phyloP scores from a whole-genome alignment of 1,140 invertebrate species.

The Microplitis mediator region DNA sequence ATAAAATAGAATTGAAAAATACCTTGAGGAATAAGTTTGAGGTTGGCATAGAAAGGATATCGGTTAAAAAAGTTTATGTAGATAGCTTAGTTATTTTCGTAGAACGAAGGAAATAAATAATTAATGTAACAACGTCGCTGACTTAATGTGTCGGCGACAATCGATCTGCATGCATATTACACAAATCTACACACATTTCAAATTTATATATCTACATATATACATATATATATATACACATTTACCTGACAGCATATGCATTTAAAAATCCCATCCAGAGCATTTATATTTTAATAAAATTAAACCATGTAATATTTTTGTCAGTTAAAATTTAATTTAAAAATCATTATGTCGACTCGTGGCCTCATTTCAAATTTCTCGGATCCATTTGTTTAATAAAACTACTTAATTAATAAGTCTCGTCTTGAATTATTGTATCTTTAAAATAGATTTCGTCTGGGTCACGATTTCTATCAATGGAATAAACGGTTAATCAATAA shows the following conservation, averaged over 20 bases:
- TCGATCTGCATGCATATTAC: background rate
- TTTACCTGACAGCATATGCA: too few species aligned
- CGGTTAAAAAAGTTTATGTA: background rate
- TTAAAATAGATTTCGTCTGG: constrained; percentile 20
- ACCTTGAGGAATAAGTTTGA: too few species aligned
- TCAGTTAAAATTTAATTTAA: background rate
- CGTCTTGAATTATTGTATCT: constrained; percentile 3
- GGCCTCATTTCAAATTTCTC: too few species aligned
- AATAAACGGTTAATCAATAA: background rate
- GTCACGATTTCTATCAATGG: constrained; percentile 19
- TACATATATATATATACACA: too few species aligned
- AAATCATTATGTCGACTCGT: background rate
- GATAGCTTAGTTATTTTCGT: background rate
- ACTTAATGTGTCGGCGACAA: background rate
- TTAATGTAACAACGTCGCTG: background rate
- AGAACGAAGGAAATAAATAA: background rate
- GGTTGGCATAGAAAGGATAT: too few species aligned
- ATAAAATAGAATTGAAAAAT: too few species aligned
- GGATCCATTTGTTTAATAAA: too few species aligned
- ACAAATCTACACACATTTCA: too few species aligned
- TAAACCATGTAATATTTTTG: background rate
- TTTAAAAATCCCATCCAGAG: too few species aligned
- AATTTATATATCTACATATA: too few species aligned
- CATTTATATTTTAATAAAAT: background rate
- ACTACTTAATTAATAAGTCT: constrained; percentile 11